Base-by-base conservation (phyloP, 2,797 vertebrate species). In the Acomys russatus region DNA sequence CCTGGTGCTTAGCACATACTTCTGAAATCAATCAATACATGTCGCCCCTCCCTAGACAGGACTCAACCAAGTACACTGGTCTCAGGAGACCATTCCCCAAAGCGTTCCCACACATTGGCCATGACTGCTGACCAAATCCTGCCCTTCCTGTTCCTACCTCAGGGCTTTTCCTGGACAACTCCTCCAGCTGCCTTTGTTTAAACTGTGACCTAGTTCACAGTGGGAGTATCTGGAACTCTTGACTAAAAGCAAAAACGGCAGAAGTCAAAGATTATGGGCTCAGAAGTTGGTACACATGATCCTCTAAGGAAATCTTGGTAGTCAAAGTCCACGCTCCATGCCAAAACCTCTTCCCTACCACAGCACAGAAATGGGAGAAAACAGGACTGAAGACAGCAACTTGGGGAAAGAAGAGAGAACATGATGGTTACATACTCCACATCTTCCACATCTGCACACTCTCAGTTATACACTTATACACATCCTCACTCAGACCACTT, bases 241-340 rank as follows among this genome's bases (percentile, higher is more conserved):
- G 86, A 86, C 83, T 80, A 61, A 91, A 93, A 54, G 61, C 92
- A 77, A 96, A 74, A 88, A 78, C 6, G 74, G 56, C 88, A 74
- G 49, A 88, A 88, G 92, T 28, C 90, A 92, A 74, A 88, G 78
- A 88, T 49, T 20, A 71, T 11, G 17, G n/a, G 25, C 49, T 44
- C 70, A 68, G 93, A 82, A 63, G 35, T 35, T 51, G 59, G 74
- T 22, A 84, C 88, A 89, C 90, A 79, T 0, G 28, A 88, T 54
- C 20, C 11, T 86, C 91, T 74, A 59, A 83, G 80, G 66, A 83
- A 85, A 89, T 71, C 94, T 63, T 83, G 54, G 61, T 80, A 83
- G 76, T 3, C 38, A n/a, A 71, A 66, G 66, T 49, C 76, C 44
- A 79, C 66, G 95, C 90, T 44, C 76, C 44, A 3, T 30, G 70